phyloP scores from a whole-genome alignment of 2,113 vertebrate species.

The Gnathonemus longibarbis region DNA sequence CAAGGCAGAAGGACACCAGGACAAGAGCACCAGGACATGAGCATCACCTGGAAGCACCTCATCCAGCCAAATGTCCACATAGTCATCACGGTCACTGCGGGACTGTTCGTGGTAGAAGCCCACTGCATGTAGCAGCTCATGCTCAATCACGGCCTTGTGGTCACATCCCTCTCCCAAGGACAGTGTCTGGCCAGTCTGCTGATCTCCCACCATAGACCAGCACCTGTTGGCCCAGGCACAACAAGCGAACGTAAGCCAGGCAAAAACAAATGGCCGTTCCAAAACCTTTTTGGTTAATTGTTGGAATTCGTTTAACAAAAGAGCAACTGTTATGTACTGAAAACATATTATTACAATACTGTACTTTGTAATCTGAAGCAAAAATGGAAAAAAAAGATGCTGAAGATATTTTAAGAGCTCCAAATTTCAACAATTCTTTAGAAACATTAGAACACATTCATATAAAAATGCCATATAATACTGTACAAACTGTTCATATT shows the following conservation, averaged over 20 bases:
- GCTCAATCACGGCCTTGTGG: slow-evolving; percentile 76
- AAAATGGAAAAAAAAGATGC: background rate
- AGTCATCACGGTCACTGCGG: slow-evolving; percentile 79
- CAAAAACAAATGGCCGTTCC: background rate
- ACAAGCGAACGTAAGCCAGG: background rate
- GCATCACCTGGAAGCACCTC: slow-evolving; percentile 67
- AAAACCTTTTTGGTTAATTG: background rate
- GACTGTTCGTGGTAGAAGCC: slow-evolving; percentile 92
- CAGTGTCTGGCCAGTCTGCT: slow-evolving; percentile 69
- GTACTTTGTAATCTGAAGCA: background rate
- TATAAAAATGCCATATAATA: background rate
- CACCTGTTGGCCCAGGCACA: slow-evolving; percentile 57
- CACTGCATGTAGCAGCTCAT: slow-evolving; percentile 79
- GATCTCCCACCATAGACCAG: slow-evolving; percentile 79
- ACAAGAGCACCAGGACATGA: background rate
- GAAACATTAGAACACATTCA: background rate
- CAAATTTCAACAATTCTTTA: background rate
- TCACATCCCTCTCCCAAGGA: slow-evolving; percentile 78
- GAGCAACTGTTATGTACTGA: background rate
- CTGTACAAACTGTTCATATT: background rate
- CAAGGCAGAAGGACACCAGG: background rate
- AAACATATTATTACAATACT: background rate
- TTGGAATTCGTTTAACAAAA: background rate
- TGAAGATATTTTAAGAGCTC: background rate
- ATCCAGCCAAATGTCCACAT: slow-evolving; percentile 80